Base-by-base conservation (phyloP, 2,113 vertebrate genomes). In the Ammodytes marinus region DNA sequence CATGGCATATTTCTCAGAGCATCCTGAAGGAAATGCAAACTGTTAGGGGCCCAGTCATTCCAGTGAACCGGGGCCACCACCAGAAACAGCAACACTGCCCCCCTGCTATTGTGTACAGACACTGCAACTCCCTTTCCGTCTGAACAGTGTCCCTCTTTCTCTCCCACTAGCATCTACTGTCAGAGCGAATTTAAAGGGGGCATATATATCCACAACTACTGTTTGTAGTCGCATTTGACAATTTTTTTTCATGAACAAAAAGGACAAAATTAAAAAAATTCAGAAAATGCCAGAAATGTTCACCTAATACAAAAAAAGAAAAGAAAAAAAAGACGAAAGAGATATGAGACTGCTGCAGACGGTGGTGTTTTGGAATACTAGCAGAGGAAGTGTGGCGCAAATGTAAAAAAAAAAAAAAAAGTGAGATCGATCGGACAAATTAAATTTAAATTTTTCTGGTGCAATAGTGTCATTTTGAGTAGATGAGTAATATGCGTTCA, bases 1-100 rank as follows among this genome's bases (percentile, higher is more conserved):
- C 92, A 94, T 94, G 92, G 90, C 87, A 82, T 91, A 90, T 94
- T 94, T 94, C 87, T 86, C 68, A 77, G 79, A 87, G 88, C 80
- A 89, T 92, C 91, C 87, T 82, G 83, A 80, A 90, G 85, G 88
- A 90, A 92, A 92, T 89, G 79, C 89, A 91, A 89, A 92, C 87
- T 73, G 86, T 86, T 75, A 74, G 80, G 77, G 27, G 27, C 27
- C 75, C 83, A 88, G 80, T 91, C 83, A 73, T 85, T 75, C 37
- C 84, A 68, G 74, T 69, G 61, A 84, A 65, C 53, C 50, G 7
- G 55, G 75, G 74, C 67, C 82, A 77, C 67, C 82, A 77, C 27
- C 77, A 73, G 74, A 79, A 84, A 88, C 87, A 82, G 83, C 89
- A 94, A 92, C 81, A 93, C 89, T 94, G 92, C 93, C 93, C 91